phyloP scores from a whole-genome alignment of 2,797 vertebrate genomes.

The Tolypeutes matacus region DNA sequence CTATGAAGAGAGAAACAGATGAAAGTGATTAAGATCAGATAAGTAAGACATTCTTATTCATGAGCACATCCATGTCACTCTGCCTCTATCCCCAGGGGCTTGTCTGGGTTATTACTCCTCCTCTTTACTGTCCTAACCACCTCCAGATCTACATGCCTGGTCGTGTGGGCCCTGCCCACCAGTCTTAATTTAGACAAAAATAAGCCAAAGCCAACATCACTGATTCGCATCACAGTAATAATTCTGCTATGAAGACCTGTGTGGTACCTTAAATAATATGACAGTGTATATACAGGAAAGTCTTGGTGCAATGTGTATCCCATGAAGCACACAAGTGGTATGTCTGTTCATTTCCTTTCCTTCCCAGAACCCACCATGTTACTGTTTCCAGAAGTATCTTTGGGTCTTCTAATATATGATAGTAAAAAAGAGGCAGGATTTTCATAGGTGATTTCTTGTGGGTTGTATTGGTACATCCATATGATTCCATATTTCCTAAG shows the following conservation, averaged over 20 bases:
- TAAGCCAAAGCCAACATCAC: not conserved
- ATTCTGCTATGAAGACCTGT: not conserved
- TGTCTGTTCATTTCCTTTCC: not conserved
- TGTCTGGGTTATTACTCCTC: not conserved
- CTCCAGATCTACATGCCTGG: not conserved
- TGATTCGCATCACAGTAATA: not conserved
- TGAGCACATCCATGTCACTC: constrained; percentile 19
- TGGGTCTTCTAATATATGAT: not conserved
- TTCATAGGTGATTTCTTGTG: not conserved
- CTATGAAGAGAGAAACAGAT: constrained; percentile 61
- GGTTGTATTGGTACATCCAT: not conserved
- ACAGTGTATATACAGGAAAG: not conserved
- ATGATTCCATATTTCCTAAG: not conserved
- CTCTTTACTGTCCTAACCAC: not conserved
- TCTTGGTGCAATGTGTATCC: not conserved
- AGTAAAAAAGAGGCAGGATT: not conserved
- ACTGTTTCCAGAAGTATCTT: not conserved
- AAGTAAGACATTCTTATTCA: constrained; percentile 75
- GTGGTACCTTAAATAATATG: not conserved
- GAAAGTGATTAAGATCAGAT: constrained; percentile 68
- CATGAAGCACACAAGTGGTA: not conserved
- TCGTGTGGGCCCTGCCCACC: not conserved
- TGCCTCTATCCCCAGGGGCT: not conserved
- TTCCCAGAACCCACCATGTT: not conserved
- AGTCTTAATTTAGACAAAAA: not conserved